phyloP scores from a whole-genome alignment of 1,140 invertebrate species.

The Brachionus sp. region DNA sequence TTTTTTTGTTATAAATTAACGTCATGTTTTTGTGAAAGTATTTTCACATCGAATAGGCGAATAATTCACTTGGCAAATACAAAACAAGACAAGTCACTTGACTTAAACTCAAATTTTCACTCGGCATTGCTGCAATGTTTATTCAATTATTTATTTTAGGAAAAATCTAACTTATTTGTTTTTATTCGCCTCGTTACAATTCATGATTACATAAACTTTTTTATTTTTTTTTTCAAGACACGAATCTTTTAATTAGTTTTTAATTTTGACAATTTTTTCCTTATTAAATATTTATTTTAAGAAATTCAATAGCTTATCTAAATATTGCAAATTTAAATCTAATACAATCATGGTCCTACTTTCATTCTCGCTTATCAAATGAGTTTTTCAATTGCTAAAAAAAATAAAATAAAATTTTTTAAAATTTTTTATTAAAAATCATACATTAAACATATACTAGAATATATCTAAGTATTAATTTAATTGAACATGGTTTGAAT shows the following conservation, averaged over 20 bases:
- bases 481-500: neutral
- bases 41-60: neutral
- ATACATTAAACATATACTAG: neutral
- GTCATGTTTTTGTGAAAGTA: neutral
- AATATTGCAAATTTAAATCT: neutral
- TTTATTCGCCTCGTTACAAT: neutral
- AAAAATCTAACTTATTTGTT: neutral
- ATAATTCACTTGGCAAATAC: neutral
- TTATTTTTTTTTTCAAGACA: neutral
- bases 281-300: neutral
- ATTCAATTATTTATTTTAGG: neutral
- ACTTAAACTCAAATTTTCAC: neutral
- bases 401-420: neutral
- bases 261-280: neutral
- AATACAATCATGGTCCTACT: neutral
- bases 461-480: neutral
- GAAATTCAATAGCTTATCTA: neutral
- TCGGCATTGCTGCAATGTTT: neutral
- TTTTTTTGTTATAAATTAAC: neutral
- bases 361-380: neutral
- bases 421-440: neutral
- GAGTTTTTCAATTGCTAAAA: neutral
- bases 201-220: neutral
- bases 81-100: neutral
- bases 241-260: conserved; percentile 11